phyloP scores from a whole-genome alignment of 2,797 vertebrate genomes.

The Coendou prehensilis region DNA sequence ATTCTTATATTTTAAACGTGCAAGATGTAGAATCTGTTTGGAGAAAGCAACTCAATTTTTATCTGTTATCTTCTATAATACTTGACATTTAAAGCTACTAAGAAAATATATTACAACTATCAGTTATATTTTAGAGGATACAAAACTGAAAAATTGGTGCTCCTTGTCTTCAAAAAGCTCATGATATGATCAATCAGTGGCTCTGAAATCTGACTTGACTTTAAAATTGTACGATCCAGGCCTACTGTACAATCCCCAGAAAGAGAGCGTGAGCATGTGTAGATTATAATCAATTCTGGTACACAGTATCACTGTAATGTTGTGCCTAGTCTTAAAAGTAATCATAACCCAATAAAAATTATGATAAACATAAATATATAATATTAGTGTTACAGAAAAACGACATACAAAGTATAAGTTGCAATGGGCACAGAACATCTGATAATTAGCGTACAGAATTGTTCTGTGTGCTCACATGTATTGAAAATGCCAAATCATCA shows the following conservation, averaged over 20 bases:
- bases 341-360: slow-evolving; percentile 48
- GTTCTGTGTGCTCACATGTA: background rate
- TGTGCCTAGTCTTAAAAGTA: slow-evolving; percentile 37
- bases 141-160: background rate
- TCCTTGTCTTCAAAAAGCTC: background rate
- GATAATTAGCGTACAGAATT: background rate
- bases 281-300: background rate
- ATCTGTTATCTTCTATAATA: background rate
- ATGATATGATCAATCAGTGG: background rate
- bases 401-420: background rate
- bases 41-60: slow-evolving; percentile 30
- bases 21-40: background rate
- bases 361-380: slow-evolving; percentile 16
- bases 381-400: background rate
- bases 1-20: slow-evolving; percentile 31
- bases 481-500: slow-evolving; percentile 39
- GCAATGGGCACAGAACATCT: background rate
- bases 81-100: background rate
- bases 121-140: background rate
- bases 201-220: background rate
- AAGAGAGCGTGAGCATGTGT: background rate
- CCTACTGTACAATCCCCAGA: background rate
- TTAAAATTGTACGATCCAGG: background rate
- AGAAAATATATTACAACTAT: background rate
- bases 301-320: background rate